These are phyloP conservation scores for Megathymus violae DNA, from an alignment of 1,140 invertebrate genomes.

Conservation along the genomic window DNA sequence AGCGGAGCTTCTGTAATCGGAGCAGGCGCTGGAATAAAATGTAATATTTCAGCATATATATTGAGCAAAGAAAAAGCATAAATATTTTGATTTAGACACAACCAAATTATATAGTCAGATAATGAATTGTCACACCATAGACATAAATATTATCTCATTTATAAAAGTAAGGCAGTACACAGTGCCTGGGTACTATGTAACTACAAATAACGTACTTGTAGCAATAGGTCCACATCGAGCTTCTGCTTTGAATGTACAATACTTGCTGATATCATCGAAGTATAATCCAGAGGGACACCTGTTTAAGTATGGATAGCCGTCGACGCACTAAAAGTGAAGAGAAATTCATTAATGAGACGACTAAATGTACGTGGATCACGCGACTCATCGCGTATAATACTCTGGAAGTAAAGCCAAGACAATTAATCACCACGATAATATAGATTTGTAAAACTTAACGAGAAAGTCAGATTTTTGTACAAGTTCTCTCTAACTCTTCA, in stretches of 20 bases:
- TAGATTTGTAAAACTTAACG: too few relatives aligned
- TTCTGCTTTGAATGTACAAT: constrained; percentile 95
- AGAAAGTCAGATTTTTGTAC: too few relatives aligned
- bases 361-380: too few relatives aligned
- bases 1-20: constrained; percentile 91
- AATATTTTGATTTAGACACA: constrained; percentile 12
- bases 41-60: background rate
- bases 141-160: too few relatives aligned
- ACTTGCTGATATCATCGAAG: constrained; percentile 95
- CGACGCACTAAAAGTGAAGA: constrained; percentile 89
- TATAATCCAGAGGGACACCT: constrained; percentile 94
- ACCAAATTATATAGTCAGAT: too few relatives aligned
- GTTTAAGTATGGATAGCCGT: constrained; percentile 93
- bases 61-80: background rate
- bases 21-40: constrained; percentile 86
- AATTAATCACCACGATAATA: too few relatives aligned
- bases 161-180: too few relatives aligned
- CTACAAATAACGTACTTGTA: constrained; percentile 87
- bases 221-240: constrained; percentile 95
- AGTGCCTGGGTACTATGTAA: too few relatives aligned
- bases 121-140: too few relatives aligned
- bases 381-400: too few relatives aligned
- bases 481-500: too few relatives aligned
- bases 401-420: too few relatives aligned
- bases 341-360: background rate